phyloP scores from a whole-genome alignment of 2,888 invertebrate species.

The Myopa tessellatipennis region DNA sequence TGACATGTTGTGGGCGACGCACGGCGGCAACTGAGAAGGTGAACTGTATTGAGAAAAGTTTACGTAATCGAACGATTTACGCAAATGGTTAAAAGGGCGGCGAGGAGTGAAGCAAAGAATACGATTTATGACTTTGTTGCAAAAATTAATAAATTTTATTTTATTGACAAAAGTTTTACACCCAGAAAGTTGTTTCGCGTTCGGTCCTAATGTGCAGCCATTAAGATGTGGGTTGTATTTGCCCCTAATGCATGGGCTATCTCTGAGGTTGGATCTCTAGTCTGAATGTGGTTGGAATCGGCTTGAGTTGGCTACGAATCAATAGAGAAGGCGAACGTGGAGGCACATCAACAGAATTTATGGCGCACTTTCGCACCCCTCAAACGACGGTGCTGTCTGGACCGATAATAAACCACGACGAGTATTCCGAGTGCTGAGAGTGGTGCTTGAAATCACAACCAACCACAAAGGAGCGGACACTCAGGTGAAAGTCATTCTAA shows the following conservation, averaged over 20 bases:
- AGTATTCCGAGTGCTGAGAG: no score
- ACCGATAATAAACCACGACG: no score
- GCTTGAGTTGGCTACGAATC: background rate
- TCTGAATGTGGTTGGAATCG: background rate
- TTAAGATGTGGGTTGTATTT: slow-evolving; percentile 41
- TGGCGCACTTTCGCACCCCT: no score
- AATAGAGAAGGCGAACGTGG: background rate
- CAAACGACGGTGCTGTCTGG: no score
- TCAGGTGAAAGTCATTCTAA: no score
- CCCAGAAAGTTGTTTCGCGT: slow-evolving; percentile 35
- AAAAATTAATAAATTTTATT: slow-evolving; percentile 52
- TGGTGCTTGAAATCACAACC: background rate
- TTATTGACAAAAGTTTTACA: slow-evolving; percentile 50
- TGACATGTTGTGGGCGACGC: no score
- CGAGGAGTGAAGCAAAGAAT: slow-evolving; percentile 15
- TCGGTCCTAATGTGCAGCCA: slow-evolving; percentile 44
- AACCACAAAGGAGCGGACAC: background rate
- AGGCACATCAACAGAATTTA: background rate
- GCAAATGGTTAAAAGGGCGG: no score
- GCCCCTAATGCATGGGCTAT: background rate
- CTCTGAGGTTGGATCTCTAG: background rate
- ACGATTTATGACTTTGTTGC: slow-evolving; percentile 45
- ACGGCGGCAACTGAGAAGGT: no score
- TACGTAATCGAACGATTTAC: slow-evolving; percentile 35
- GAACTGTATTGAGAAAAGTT: background rate